Percentiles rank a stretch among this genome's conserved stretches.
Conservation (phyloP, 1,140 invertebrate genomes). For the Diabrotica virgifera region DNA sequence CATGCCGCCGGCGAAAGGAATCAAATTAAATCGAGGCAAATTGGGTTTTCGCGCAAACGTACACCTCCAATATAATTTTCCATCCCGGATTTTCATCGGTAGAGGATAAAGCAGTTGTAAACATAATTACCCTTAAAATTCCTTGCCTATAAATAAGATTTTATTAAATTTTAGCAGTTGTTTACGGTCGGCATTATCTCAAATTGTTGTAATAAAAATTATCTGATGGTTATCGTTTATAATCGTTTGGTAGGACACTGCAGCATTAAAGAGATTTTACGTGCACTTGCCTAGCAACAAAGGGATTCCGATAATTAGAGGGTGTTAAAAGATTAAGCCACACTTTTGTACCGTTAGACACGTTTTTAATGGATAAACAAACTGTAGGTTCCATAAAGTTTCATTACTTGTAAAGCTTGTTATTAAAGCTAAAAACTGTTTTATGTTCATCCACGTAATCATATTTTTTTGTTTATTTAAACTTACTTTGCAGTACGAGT, state of each 20-base stretch:
- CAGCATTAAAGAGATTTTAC: too few species aligned
- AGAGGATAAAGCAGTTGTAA: constrained; percentile 2
- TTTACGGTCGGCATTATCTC: not conserved
- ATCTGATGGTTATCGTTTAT: not conserved
- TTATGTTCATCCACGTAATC: too few species aligned
- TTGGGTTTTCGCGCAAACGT: not conserved
- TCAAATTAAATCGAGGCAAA: not conserved
- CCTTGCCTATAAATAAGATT: constrained; percentile 1
- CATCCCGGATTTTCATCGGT: not conserved
- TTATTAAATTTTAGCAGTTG: not conserved
- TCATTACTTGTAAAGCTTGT: too few species aligned
- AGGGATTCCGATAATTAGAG: too few species aligned
- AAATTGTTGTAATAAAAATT: not conserved
- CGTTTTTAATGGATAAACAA: too few species aligned
- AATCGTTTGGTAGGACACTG: not conserved
- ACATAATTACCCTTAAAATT: not conserved
- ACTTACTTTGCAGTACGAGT: too few species aligned
- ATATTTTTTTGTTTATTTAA: too few species aligned
- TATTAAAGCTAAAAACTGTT: too few species aligned
- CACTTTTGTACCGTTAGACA: too few species aligned
- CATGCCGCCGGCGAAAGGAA: not conserved
- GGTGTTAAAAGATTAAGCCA: too few species aligned
- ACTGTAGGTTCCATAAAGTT: too few species aligned
- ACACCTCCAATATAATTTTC: not conserved
- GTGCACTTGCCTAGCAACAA: too few species aligned